Evolutionary conservation across 2,888 invertebrate species (phyloP), one percentile per base, ranked within the genome.

Genomic region (Drosophila prostipennis): DNA sequence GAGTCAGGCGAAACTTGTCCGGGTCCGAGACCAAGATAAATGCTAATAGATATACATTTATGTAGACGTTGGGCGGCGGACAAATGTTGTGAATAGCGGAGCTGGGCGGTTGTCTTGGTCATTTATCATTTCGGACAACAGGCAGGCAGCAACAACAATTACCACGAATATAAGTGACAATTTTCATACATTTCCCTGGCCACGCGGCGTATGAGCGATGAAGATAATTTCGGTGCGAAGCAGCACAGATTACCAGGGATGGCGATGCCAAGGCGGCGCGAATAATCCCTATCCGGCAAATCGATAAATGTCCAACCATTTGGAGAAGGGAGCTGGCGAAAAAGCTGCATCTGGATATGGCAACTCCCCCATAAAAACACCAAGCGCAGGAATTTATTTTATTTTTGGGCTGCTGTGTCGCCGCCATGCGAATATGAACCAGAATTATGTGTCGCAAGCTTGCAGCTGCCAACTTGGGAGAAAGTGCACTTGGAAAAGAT

Each of bases 141-240:
- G 64, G 42, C 46, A 52, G 55, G 49, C 63, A 76, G 43, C 64
- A 75, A 69, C 72, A 64, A 69, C 73, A 80, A 73, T 78, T 78
- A 76, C 57, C 52, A 63, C 70, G 72, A 81, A 86, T 83, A 86
- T 78, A 83, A 83, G 81, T 81, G 87, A 80, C 80, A 85, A 80
- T 80, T 80, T 85, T 85, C 77, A 79, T 81, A 72, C 57, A 84
- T 80, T 80, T 78, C 76, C 56, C 43, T 16, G 57, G 72, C 65
- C 64, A 78, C 73, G 63, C 61, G 73, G 80, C 80, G 78, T 82
- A 85, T 82, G 80, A 83, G 76, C 84, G 81, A 80, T 74, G 85
- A 56, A 58, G 74, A 84, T 68, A 65, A 71, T 79, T 80, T 70
- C 16, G 60, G 68, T 57, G 56, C 34, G 43, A 45, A 59, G 32